These are phyloP conservation scores for Tenthredo scrophulariae DNA, from an alignment of 2,888 invertebrate species.

Conservation along the genomic window DNA sequence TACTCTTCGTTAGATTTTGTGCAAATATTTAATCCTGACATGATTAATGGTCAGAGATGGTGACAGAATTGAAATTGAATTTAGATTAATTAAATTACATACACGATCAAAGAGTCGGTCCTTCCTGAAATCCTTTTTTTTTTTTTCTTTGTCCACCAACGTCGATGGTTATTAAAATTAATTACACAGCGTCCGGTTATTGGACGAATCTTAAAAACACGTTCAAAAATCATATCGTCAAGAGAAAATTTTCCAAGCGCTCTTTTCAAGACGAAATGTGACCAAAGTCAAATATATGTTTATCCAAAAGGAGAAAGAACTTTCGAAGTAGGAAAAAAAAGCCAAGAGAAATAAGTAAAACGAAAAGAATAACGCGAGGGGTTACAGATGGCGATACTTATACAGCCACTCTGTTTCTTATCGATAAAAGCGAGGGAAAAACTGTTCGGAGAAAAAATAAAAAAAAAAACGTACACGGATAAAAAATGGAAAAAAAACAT, in stretches of 20 bases:
- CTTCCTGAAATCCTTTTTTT: background rate
- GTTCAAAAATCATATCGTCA: background rate
- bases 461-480: background rate
- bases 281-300: conserved; percentile 10
- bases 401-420: conserved; percentile 5
- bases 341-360: background rate
- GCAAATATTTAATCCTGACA: background rate
- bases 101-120: conserved; percentile 14
- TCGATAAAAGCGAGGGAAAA: background rate
- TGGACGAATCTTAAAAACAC: background rate
- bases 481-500: background rate
- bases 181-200: background rate
- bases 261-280: background rate
- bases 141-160: background rate
- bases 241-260: background rate
- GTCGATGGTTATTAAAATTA: background rate
- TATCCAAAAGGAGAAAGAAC: background rate
- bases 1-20: background rate
- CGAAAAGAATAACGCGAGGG: conserved; percentile 7
- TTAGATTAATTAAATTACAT: conserved; percentile 18
- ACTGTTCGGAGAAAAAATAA: background rate
- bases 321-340: background rate
- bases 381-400: conserved; percentile 34
- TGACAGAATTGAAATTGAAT: background rate
- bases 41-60: background rate